Percentiles rank a stretch among this genome's conserved stretches.
phyloP scores from a whole-genome alignment of 2,888 invertebrate genomes.

The Xiphydria camelus region DNA sequence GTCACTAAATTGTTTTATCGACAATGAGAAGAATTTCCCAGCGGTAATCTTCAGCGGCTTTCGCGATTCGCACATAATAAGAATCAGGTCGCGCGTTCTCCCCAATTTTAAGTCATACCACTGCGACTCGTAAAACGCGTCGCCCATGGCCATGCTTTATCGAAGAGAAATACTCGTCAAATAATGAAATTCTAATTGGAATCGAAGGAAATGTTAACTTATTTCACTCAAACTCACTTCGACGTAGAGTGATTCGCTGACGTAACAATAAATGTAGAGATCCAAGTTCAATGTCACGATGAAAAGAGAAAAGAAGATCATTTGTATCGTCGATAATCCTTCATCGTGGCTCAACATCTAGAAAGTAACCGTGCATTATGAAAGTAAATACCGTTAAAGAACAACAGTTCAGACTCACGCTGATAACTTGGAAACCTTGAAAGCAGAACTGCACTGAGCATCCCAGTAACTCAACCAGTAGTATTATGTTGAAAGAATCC shows the following conservation, averaged over 20 bases:
- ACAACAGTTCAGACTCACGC: too few species aligned
- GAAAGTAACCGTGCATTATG: not conserved
- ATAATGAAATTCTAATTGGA: not conserved
- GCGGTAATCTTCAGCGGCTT: slow-evolving; percentile 37
- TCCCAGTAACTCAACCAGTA: not conserved
- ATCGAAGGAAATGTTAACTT: not conserved
- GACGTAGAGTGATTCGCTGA: slow-evolving; percentile 30
- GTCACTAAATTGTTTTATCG: slow-evolving; percentile 32
- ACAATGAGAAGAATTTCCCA: slow-evolving; percentile 39
- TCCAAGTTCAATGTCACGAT: slow-evolving; percentile 19
- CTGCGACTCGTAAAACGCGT: slow-evolving; percentile 28
- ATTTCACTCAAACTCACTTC: slow-evolving; percentile 19
- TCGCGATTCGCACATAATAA: slow-evolving; percentile 27
- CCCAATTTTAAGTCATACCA: slow-evolving; percentile 32
- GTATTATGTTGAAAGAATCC: not conserved
- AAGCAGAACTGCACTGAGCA: not conserved
- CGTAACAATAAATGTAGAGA: slow-evolving; percentile 35
- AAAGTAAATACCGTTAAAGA: too few species aligned
- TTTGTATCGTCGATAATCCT: slow-evolving; percentile 6
- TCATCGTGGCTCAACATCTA: not conserved
- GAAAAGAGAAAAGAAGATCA: slow-evolving; percentile 27
- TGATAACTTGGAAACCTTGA: not conserved
- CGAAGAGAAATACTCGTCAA: too few species aligned
- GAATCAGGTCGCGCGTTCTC: slow-evolving; percentile 25
- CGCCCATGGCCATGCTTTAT: slow-evolving; percentile 24